Base-by-base conservation (phyloP, 1,140 invertebrate genomes). In the Artemia franciscana region DNA sequence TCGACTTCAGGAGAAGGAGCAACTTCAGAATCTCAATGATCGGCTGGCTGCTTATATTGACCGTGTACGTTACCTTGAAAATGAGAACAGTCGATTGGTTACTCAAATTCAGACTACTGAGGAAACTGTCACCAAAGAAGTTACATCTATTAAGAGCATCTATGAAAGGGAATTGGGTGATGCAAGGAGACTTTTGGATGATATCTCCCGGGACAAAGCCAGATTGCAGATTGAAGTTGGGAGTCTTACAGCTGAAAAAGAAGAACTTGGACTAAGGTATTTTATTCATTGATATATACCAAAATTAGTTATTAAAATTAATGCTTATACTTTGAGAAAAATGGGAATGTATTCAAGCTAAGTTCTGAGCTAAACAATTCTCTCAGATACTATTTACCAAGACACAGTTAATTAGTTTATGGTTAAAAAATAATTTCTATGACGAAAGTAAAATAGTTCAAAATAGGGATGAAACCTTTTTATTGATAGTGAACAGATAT, bases 41-140 rank as follows among this genome's bases (percentile, higher is more conserved):
- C 86, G 94, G 61, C 75, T 98, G 64, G 94, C 94, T 7, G 81
- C 81, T 56, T 98, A 98, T 71, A 98, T 98, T 68, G 93, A 98
- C 66, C 81, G 83, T 68, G 91, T 96, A 21, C 81, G 91, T 39
- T 83, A 84, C 66, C 76, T 98, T 65, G 92, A 97, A 76, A 74
- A 77, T 25, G 93, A 97, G 74, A 98, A 98, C 74, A 85, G 80
- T 28, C 80, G 85, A 1, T 77, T 97, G 5, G 81, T 77, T 23
- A 59, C 59, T 5, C 67, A 73, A 66, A 63, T 74, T 2, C 66
- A 69, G 24, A 66, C 67, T 15, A 65, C 26, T 21, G 65, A 88
- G 71, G 87, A 91, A 71, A 84, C 82, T n/a, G 78, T 84, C 61
- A 84, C 83, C 30, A 78, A 86, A 61, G 90, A 93, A 75, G 83